A percentile compares a stretch with the other conserved stretches of the same genome.
Evolutionary conservation across 2,888 invertebrate species (phyloP).

Genomic region (Conus canariensis): DNA sequence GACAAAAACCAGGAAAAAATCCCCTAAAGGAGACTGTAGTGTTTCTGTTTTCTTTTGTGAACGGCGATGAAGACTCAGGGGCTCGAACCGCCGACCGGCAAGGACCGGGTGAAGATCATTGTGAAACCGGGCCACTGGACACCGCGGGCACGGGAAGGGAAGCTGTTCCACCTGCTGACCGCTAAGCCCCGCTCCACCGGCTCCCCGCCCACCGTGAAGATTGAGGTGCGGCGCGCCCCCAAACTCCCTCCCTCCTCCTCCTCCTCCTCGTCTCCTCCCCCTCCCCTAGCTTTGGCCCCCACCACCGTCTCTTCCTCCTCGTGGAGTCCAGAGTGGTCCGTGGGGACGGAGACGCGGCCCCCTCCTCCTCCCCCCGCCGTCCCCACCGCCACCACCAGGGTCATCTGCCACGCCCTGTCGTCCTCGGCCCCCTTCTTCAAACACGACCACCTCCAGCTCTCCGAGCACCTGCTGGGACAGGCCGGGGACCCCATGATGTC

Average conservation of each 20-base stretch:
- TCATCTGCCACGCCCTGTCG: neutral
- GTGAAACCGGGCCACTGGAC: conserved; percentile 32
- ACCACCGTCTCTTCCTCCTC: neutral
- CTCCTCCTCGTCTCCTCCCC: neutral
- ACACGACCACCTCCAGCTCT: neutral
- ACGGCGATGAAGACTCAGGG: neutral
- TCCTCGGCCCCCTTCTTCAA: neutral
- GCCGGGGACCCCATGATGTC: conserved; percentile 8
- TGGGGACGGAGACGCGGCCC: neutral
- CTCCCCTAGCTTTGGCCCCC: neutral
- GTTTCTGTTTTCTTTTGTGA: neutral
- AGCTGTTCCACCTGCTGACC: conserved; percentile 18
- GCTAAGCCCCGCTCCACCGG: neutral
- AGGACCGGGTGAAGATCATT: conserved; percentile 33
- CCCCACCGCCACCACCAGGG: neutral
- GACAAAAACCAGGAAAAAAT: too few relatives aligned
- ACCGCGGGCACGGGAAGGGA: neutral
- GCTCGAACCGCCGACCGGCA: neutral
- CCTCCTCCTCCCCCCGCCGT: neutral
- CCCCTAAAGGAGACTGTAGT: neutral
- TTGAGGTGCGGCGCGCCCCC: conserved; percentile 13
- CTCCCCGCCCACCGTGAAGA: conserved; percentile 18
- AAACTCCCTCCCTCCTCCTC: neutral
- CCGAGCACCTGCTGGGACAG: neutral
- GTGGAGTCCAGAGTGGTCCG: neutral